Percentiles rank a stretch among this genome's conserved stretches.
phyloP scores from a whole-genome alignment of 2,797 vertebrate genomes.

The Etheostoma nigrum region DNA sequence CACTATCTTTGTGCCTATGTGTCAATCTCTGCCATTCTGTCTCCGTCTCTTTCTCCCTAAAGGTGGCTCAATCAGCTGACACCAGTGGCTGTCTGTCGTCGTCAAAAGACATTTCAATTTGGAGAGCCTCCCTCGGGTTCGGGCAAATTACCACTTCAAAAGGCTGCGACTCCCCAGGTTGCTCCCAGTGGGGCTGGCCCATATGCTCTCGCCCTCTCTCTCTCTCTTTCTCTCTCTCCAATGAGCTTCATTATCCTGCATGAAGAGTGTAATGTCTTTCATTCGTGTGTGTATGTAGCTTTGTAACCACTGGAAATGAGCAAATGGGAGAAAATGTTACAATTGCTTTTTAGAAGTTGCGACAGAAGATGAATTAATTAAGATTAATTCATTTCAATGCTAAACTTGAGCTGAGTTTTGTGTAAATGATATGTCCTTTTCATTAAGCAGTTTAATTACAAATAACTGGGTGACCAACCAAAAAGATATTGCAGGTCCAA shows the following conservation, averaged over 20 bases:
- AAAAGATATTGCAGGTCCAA: too few relatives aligned
- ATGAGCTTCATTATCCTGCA: constrained; percentile 41
- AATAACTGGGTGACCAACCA: background rate
- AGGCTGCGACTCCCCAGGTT: constrained; percentile 75
- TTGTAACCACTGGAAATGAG: constrained; percentile 23
- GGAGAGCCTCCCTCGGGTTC: constrained; percentile 68
- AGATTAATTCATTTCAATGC: too few relatives aligned
- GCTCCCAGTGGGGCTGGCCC: constrained; percentile 56
- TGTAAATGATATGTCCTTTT: background rate
- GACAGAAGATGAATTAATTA: background rate
- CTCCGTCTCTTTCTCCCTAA: constrained; percentile 36
- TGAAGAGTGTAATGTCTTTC: constrained; percentile 35
- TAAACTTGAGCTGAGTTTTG: background rate
- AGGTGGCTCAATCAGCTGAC: constrained; percentile 69
- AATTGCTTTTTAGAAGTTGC: background rate
- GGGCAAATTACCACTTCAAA: constrained; percentile 85
- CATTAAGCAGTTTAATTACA: background rate
- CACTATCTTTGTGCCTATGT: constrained; percentile 7
- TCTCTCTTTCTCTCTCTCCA: constrained; percentile 12
- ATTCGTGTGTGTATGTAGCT: background rate
- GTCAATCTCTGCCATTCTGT: constrained; percentile 15
- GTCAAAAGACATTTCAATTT: constrained; percentile 86
- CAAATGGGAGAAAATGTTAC: background rate
- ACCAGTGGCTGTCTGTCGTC: constrained; percentile 65
- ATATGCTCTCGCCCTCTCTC: constrained; percentile 7